phyloP scores from a whole-genome alignment of 2,113 vertebrate species.

The sheep (Ovis aries) region DNA sequence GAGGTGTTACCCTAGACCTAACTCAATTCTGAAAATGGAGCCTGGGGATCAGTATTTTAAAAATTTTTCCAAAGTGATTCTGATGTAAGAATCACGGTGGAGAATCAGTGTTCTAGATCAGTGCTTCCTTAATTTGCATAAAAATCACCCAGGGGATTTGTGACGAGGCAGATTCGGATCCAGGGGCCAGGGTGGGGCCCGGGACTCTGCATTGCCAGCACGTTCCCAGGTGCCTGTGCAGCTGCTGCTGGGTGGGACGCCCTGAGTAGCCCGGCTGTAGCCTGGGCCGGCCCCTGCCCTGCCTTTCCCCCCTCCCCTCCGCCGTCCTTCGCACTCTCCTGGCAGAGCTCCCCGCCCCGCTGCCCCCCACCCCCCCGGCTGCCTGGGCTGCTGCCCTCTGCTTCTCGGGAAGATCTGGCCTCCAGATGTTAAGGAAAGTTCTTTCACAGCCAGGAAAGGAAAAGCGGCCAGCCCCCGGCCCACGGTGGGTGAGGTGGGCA shows the following conservation, averaged over 20 bases:
- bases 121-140: constrained; percentile 19
- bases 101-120: not conserved
- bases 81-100: not conserved
- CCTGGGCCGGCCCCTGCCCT: rapidly evolving
- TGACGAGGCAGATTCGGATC: not conserved
- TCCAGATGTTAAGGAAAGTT: constrained; percentile 57
- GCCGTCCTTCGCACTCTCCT: not conserved
- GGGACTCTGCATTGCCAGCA: not conserved
- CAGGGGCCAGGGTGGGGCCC: not conserved
- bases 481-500: not conserved
- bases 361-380: not conserved
- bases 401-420: constrained; percentile 22
- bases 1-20: not conserved
- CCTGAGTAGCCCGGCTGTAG: not conserved
- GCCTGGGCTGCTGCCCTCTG: not conserved
- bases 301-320: not conserved
- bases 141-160: not conserved
- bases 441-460: not conserved
- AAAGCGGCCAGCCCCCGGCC: not conserved
- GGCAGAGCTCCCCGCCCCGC: not conserved
- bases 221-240: rapidly evolving
- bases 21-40: not conserved
- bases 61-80: not conserved
- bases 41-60: not conserved
- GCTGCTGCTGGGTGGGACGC: no score